phyloP scores from a whole-genome alignment of 2,888 invertebrate genomes.

The Mythimna impura region DNA sequence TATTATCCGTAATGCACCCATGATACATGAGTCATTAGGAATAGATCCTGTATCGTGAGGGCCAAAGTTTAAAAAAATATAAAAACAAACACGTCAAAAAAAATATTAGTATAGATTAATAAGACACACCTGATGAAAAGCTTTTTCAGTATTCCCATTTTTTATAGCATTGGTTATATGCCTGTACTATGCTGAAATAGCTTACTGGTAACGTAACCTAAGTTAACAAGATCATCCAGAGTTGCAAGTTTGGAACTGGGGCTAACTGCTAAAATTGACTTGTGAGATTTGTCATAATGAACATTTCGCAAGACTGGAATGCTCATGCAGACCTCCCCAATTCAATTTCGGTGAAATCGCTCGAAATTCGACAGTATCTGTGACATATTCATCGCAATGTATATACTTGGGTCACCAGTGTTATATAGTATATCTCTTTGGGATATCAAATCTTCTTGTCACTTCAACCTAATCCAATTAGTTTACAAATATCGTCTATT shows the following conservation, averaged over 20 bases:
- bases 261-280: constrained; percentile 12
- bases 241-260: neutral
- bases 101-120: too few species aligned
- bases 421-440: neutral
- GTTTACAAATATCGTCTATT: neutral
- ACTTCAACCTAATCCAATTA: neutral
- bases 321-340: neutral
- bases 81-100: too few species aligned
- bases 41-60: too few species aligned
- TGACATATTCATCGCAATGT: neutral
- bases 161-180: too few species aligned
- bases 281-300: neutral
- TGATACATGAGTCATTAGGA: too few species aligned
- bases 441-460: too few species aligned
- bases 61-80: too few species aligned
- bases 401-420: neutral
- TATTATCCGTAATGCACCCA: too few species aligned
- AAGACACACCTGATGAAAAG: too few species aligned
- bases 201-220: too few species aligned
- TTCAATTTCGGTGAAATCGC: constrained; percentile 21
- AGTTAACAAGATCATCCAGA: neutral
- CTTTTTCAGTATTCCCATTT: too few species aligned
- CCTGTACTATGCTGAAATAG: neutral
- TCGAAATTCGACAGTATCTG: neutral
- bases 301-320: neutral